phyloP scores from a whole-genome alignment of 2,888 invertebrate genomes.

The Tinea pellionella region DNA sequence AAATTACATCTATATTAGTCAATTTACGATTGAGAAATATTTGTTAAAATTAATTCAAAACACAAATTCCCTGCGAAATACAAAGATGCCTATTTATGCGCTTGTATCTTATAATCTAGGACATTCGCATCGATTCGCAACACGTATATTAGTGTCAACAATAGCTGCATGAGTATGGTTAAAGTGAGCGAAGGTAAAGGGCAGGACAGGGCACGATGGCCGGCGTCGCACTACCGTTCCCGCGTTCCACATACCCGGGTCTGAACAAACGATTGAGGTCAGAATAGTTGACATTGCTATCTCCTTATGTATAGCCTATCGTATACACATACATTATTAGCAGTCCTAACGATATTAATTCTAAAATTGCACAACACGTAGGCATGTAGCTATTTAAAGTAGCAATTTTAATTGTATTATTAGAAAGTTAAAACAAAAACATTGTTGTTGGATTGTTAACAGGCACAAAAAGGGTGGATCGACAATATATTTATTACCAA shows the following conservation, averaged over 20 bases:
- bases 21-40: no score
- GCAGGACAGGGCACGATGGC: constrained; percentile 37
- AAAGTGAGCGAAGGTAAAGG: constrained; percentile 10
- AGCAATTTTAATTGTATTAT: background rate
- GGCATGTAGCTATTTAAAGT: background rate
- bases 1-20: no score
- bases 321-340: background rate
- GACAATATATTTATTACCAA: constrained; percentile 16
- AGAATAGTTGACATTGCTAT: constrained; percentile 11
- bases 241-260: constrained; percentile 53
- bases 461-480: background rate
- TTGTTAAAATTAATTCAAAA: background rate
- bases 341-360: background rate
- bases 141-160: constrained; percentile 13
- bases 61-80: no score
- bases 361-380: background rate
- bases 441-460: background rate
- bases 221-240: constrained; percentile 37
- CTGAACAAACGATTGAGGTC: constrained; percentile 14
- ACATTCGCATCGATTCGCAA: constrained; percentile 10
- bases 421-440: background rate
- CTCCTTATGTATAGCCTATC: background rate
- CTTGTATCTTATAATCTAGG: constrained; percentile 2
- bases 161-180: constrained; percentile 8
- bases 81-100: background rate